Base-by-base conservation (phyloP, 2,113 vertebrate genomes). In the Empidonax alnorum region DNA sequence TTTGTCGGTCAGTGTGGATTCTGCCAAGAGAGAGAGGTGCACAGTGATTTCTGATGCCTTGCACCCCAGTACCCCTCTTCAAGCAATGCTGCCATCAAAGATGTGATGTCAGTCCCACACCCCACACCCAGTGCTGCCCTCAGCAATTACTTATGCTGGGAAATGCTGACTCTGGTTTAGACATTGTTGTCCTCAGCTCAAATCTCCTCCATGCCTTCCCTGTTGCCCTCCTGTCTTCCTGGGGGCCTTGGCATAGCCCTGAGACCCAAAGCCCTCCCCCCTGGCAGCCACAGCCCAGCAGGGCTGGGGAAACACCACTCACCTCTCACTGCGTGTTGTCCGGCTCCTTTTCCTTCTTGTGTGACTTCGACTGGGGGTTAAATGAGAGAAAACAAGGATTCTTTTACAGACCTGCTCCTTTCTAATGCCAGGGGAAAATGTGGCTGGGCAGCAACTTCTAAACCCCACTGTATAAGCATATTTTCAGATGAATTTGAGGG, bases 271-370 rank as follows among this genome's bases (percentile, higher is more conserved):
- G 42, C 49, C 20, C 52, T 71, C 27, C 18, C 18, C 7, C 55
- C 23, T 23, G 13, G 14, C 69, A 53, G 65, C 56, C 3, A 1
- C 3, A 1, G 7, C 6, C 56, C 10, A n/a, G 12, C 33, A 31
- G 53, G 75, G 53, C 42, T 61, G 55, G 25, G n/a, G 20, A 74
- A 82, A 15, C 63, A 41, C 30, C 33, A 37, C 95, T 95, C 86
- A 96, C 95, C 96, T 92, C 91, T 96, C 89, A 87, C 52, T 90
- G 91, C 0, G 39, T 19, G 50, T 89, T 97, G 80, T 84, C 95
- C 35, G 42, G 9, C 72, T 94, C 14, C 76, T 97, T 95, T 33
- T 6, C 80, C 80, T 95, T 97, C 96, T 96, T 97, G 21, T 90
- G 95, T 0, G 37, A 75, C 89, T 94, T 97, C 0, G 91, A 90